Percentiles rank a stretch among this genome's conserved stretches.
phyloP scores from a whole-genome alignment of 35 echinoderm and acorn worm species.

The Apostichopus japonicus region DNA sequence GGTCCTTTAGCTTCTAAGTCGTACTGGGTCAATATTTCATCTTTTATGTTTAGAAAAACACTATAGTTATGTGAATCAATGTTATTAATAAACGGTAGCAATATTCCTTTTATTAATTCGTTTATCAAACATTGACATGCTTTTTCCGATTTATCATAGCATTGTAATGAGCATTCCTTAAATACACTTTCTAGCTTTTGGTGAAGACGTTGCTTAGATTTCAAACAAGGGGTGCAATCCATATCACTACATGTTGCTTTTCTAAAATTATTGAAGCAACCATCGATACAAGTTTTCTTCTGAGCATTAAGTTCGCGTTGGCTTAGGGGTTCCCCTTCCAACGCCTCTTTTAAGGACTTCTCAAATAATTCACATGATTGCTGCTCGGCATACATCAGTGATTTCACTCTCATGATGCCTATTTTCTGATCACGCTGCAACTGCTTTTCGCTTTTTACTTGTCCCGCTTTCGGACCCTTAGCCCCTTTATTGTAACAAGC shows the following conservation, averaged over 20 bases:
- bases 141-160: no score
- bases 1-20: no score
- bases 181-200: not conserved
- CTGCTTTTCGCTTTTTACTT: not conserved
- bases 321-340: not conserved
- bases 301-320: not conserved
- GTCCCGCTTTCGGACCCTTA: not conserved
- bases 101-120: no score
- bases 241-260: not conserved
- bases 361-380: not conserved
- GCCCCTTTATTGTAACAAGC: not conserved
- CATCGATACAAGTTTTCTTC: not conserved
- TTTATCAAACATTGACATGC: no score
- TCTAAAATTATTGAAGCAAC: not conserved
- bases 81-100: no score
- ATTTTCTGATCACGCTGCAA: not conserved
- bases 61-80: no score
- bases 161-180: no score
- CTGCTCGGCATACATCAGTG: not conserved
- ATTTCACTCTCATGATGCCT: not conserved
- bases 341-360: not conserved
- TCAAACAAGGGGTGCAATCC: not conserved
- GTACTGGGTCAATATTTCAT: no score
- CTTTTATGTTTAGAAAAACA: no score
- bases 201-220: not conserved